Base-by-base conservation (phyloP, 2,888 invertebrate species). In the Leucophenga montana region DNA sequence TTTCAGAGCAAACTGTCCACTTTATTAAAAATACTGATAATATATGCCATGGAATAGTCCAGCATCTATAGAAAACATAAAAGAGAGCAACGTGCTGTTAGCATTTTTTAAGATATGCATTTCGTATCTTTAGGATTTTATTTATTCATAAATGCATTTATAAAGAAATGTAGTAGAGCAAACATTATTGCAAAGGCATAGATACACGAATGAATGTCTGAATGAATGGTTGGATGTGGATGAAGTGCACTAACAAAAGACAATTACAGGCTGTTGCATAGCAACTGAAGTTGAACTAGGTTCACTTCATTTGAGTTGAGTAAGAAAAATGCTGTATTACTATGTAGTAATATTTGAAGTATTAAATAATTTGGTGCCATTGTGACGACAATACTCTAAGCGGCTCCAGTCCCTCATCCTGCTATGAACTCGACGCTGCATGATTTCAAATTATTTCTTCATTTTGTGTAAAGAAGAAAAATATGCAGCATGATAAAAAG, bases 361-460 rank as follows among this genome's bases (percentile, higher is more conserved):
- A 82, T 83, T 83, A 84, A 82, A 84, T 82, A 82, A 82, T 82
- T 84, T 82, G 85, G 83, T 78, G 84, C 82, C 81, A 82, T 81
- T 84, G 83, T 84, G 83, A 77, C 79, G 83, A 77, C 80, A 78
- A 75, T 73, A 72, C 70, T 16, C 69, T 73, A 67, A 71, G 64
- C n/a, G 71, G 72, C 70, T 66, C 59, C 59, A 13, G 16, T 50
- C 31, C 31, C 18, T 13, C 18, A 22, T 18, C 11, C n/a, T 54
- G 50, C n/a, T 11, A 50, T 18, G 4, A 6, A 27, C 14, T 14
- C 22, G 8, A 20, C 39, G 22, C 72, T 77, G 75, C 59, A 62
- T 67, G 70, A 73, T 78, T 77, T 83, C 74, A 79, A 83, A 81
- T 81, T 83, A 84, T 84, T 83, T 81, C 84, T 81, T 74, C 83